Percentiles rank a stretch among this genome's conserved stretches.
Conservation (phyloP, 92 coral and sea anemone genomes). For the Montipora capitata region DNA sequence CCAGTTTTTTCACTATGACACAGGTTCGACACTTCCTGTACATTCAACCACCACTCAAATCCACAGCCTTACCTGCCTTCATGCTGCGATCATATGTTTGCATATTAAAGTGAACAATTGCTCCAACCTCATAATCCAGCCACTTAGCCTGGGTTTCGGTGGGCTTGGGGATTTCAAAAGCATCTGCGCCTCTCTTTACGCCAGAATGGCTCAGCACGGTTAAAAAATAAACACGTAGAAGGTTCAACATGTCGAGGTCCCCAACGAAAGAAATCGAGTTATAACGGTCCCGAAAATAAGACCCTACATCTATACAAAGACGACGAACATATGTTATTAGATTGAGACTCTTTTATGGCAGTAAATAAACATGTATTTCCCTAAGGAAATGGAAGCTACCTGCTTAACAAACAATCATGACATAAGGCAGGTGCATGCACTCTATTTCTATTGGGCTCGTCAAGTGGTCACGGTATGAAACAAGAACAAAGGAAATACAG, state of each 20-base stretch:
- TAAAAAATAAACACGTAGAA: background rate
- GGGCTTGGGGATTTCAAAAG: conserved; percentile 71
- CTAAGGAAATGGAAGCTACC: background rate
- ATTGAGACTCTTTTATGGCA: background rate
- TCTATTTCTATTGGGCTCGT: too few relatives aligned
- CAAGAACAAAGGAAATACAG: too few relatives aligned
- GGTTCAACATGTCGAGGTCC: background rate
- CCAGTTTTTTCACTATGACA: background rate
- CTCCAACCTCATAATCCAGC: conserved; percentile 89
- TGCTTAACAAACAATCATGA: background rate
- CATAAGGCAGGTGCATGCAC: background rate
- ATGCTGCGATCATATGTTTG: conserved; percentile 79
- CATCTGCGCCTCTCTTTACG: background rate
- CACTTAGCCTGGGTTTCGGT: conserved; percentile 81
- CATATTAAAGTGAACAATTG: conserved; percentile 91
- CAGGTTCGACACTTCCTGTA: background rate
- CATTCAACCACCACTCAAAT: background rate
- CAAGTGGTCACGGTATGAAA: too few relatives aligned
- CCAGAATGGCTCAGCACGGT: background rate
- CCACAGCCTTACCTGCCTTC: conserved; percentile 74
- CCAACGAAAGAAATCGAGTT: too few relatives aligned
- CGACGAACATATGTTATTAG: too few relatives aligned
- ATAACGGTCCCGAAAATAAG: background rate
- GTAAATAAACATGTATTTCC: background rate
- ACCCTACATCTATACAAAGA: too few relatives aligned